These are phyloP conservation scores for Rotaria socialis DNA, from an alignment of 2,888 invertebrate species.

Conservation along the genomic window DNA sequence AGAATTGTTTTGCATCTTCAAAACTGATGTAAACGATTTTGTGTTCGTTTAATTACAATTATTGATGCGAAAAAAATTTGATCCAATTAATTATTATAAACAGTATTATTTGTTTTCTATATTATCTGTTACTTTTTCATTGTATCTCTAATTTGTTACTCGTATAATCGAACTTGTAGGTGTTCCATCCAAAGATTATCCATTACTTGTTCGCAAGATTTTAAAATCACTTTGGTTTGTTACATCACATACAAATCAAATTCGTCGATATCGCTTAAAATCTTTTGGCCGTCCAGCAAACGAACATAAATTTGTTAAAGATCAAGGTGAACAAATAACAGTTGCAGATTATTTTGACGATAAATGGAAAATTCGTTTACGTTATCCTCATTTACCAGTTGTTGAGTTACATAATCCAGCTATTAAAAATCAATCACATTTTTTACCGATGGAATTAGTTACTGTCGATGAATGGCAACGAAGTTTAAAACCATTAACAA, in stretches of 20 bases:
- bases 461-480: constrained; percentile 35
- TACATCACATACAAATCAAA: neutral
- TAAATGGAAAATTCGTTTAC: neutral
- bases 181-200: neutral
- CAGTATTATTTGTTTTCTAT: no score
- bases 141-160: no score
- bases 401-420: constrained; percentile 25
- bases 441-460: constrained; percentile 18
- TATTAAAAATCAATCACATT: neutral
- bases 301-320: neutral
- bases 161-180: neutral
- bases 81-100: no score
- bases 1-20: no score
- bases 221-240: neutral
- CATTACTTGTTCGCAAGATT: neutral
- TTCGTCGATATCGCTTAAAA: neutral
- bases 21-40: no score
- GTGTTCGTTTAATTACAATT: no score
- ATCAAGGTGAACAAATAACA: neutral
- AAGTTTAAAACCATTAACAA: constrained; percentile 24
- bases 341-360: constrained; percentile 11
- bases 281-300: neutral
- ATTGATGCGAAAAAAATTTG: no score
- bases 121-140: no score
- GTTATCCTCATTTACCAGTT: constrained; percentile 19